Base-by-base conservation (phyloP, 2,888 invertebrate species). In the Drosophila affinis region DNA sequence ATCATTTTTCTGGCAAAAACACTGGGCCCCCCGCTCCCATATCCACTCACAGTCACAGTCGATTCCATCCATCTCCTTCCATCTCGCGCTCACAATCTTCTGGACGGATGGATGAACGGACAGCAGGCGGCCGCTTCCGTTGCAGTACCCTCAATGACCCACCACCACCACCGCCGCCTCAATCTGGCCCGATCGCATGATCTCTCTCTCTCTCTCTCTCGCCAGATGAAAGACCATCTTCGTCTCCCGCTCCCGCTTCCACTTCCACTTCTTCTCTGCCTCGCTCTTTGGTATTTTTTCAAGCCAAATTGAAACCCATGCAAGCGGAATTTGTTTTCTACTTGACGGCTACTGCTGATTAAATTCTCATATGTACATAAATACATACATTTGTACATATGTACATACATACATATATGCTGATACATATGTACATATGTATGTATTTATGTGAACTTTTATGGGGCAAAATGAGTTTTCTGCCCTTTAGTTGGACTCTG, bases 1-100 rank as follows among this genome's bases (percentile, higher is more conserved):
- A 83, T 83, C 57, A 74, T 68, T 72, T 72, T 84, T 84, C 76
- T 78, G 81, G 85, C 81, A 72, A 87, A 39, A 87, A 87, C 74
- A 49, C 61, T 9, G 59, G 55, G 14, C 24, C 56, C 48, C 39
- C 21, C 21, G 21, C 21, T 21, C 21, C 21, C 46, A 39, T 14
- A 10, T 44, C 34, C 44, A 32, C 39, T n/a, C 39, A 4, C 39
- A 39, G 39, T n/a, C 39, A 4, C 39, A 39, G 39, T n/a, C 7
- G 39, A 7, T 46, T 18, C 56, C 46, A 34, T 52, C 9, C 27
- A 34, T 34, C 34, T 34, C 34, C 34, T 34, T 34, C 46, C 46
- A 14, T 5, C 10, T 12, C 34, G 21, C 6, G 45, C 44, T 29
- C 29, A 24, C 44, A 56, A 49, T 49, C 34, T 51, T 39, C n/a